Conservation (phyloP, 2,113 vertebrate genomes). For the Paramisgurnus dabryanus region DNA sequence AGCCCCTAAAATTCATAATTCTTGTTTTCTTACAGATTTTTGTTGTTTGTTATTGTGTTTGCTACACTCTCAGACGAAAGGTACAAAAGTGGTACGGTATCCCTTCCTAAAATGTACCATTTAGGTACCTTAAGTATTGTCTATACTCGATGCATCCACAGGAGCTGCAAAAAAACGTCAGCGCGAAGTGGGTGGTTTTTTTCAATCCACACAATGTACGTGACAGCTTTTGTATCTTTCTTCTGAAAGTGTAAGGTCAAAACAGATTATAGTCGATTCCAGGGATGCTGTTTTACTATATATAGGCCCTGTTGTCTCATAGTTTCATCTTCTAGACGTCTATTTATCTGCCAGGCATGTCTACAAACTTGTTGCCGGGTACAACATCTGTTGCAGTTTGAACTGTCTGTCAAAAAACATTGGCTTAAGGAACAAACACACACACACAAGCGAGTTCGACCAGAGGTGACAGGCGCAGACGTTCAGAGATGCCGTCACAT, state of each 20-base stretch:
- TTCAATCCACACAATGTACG: too few relatives aligned
- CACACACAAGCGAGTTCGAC: slow-evolving; percentile 9
- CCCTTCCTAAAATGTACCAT: too few relatives aligned
- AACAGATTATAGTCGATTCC: neutral
- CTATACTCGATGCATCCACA: too few relatives aligned
- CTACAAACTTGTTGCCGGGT: neutral
- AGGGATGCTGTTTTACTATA: neutral
- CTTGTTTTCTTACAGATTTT: too few relatives aligned
- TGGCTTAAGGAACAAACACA: slow-evolving; percentile 27
- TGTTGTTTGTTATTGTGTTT: too few relatives aligned
- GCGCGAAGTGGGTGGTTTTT: too few relatives aligned
- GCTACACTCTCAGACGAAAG: too few relatives aligned
- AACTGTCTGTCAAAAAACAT: slow-evolving; percentile 28
- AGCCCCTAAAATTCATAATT: too few relatives aligned
- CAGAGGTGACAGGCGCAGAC: neutral
- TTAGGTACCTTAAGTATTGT: too few relatives aligned
- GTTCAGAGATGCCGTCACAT: neutral
- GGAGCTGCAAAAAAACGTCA: too few relatives aligned
- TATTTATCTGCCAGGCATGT: neutral
- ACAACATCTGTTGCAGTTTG: slow-evolving; percentile 26
- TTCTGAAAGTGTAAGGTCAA: slow-evolving; percentile 18
- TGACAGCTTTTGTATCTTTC: too few relatives aligned
- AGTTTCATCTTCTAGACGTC: neutral
- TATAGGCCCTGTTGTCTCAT: neutral
- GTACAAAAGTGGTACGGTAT: too few relatives aligned